Base-by-base conservation (phyloP, 2,113 vertebrate genomes). In the Ceratotherium simum region DNA sequence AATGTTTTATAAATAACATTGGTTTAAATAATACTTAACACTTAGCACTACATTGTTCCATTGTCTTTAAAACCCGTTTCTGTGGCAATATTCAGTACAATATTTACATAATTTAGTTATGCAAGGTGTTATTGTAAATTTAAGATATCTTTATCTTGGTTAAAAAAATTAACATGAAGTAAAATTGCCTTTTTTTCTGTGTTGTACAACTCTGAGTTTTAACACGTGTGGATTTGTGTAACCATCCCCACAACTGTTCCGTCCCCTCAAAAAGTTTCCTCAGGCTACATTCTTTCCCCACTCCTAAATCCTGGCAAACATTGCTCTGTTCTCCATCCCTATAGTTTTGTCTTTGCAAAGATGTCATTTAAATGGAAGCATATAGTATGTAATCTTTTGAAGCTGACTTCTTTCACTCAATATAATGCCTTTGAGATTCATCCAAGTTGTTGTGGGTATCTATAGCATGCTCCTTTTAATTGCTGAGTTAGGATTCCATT, bases 11-110 rank as follows among this genome's bases (percentile, higher is more conserved):
- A 82, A 82, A 58, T 88, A 88, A 94, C 91, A 8, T 54, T 75
- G 60, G n/a, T 70, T 96, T 90, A 95, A 86, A 82, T 82, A 72
- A 67, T 79, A 54, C 54, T 73, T 81, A 73, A 67, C 73, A 54
- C 54, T 73, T 81, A 73, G 29, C 54, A 25, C 25, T 36, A 8
- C 16, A 62, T 46, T 62, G 27, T 85, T 72, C 21, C 13, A n/a
- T 39, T 93, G 62, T 58, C 70, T 95, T 27, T 94, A 80, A 91
- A 97, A 64, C 17, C 27, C 13, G 14, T 90, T 96, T 91, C 42
- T 93, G 4, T 72, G 67, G 42, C 48, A 70, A 6, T 93, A 58
- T 80, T 73, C 48, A 70, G 14, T 73, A 39, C 6, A 23, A 2
- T 73, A 56, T 90, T 86, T 73, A 76, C 3, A 1, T 90, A 56